Conservation (phyloP, 2,797 vertebrate species). For the Enteromius trimaculatus region DNA sequence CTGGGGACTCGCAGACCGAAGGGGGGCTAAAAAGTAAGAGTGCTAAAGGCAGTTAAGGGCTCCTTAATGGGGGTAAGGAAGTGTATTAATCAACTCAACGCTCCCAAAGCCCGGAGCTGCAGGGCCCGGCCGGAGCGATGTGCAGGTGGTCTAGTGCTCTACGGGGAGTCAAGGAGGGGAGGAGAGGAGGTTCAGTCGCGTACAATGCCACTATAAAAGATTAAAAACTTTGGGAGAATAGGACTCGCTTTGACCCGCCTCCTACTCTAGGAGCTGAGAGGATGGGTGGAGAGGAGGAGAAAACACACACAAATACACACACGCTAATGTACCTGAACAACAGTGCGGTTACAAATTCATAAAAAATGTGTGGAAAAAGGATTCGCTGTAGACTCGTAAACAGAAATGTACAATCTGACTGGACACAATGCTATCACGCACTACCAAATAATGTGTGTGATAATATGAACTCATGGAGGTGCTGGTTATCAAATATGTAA, state of each 20-base stretch:
- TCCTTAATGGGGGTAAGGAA: conserved; percentile 86
- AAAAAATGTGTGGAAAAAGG: too few relatives aligned
- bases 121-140: conserved; percentile 41
- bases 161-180: conserved; percentile 59
- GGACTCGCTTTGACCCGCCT: conserved; percentile 57
- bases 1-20: conserved; percentile 74
- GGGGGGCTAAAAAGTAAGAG: conserved; percentile 80
- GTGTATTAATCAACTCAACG: conserved; percentile 84
- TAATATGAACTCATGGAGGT: not conserved
- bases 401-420: not conserved
- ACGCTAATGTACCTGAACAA: conserved; percentile 25
- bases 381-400: not conserved
- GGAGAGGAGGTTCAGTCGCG: conserved; percentile 54
- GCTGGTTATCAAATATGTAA: conserved; percentile 3
- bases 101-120: conserved; percentile 65
- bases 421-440: not conserved
- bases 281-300: conserved; percentile 56
- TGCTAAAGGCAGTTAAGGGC: conserved; percentile 85
- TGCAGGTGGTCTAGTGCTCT: conserved; percentile 65
- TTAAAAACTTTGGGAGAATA: conserved; percentile 63
- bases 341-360: not conserved
- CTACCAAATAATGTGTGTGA: not conserved
- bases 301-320: conserved; percentile 62
- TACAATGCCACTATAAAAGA: conserved; percentile 64
- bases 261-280: conserved; percentile 61